These are phyloP conservation scores for Cephus runcator DNA, from an alignment of 2,888 invertebrate species.

Conservation along the genomic window DNA sequence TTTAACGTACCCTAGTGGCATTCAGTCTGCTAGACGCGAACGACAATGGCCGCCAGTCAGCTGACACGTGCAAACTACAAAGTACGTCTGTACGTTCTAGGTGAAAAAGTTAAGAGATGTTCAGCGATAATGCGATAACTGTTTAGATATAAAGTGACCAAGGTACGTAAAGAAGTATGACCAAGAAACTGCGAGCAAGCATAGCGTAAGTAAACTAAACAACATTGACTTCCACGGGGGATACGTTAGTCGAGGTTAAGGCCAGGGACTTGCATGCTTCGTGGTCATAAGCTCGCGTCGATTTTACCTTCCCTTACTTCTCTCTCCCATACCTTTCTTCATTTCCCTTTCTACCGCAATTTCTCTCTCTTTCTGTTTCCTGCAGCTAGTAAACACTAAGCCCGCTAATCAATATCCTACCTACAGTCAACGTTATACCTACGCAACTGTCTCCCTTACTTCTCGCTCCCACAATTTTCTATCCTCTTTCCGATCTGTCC, in stretches of 20 bases:
- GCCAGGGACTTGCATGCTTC: conserved; percentile 30
- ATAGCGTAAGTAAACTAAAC: background rate
- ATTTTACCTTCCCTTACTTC: too few species aligned
- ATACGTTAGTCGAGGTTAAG: conserved; percentile 25
- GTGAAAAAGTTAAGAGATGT: background rate
- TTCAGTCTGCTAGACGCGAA: too few species aligned
- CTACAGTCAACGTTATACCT: background rate
- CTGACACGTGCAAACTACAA: too few species aligned
- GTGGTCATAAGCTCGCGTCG: conserved; percentile 19
- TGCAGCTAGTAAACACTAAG: conserved; percentile 14
- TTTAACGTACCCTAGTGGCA: too few species aligned
- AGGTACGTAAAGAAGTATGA: too few species aligned
- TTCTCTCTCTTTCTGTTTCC: background rate
- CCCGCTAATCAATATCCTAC: conserved; percentile 16
- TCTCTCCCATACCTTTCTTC: too few species aligned
- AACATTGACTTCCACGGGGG: background rate
- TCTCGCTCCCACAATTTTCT: background rate
- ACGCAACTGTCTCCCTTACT: background rate
- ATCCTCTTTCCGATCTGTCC: background rate
- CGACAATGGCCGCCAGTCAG: too few species aligned
- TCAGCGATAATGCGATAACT: background rate
- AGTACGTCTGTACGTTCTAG: too few species aligned
- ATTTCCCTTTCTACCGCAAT: background rate
- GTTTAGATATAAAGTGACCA: too few species aligned
- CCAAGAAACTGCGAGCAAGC: too few species aligned